These are phyloP conservation scores for Ommatoiulus sabulosus DNA, from an alignment of 2,888 invertebrate genomes.

Conservation along the genomic window DNA sequence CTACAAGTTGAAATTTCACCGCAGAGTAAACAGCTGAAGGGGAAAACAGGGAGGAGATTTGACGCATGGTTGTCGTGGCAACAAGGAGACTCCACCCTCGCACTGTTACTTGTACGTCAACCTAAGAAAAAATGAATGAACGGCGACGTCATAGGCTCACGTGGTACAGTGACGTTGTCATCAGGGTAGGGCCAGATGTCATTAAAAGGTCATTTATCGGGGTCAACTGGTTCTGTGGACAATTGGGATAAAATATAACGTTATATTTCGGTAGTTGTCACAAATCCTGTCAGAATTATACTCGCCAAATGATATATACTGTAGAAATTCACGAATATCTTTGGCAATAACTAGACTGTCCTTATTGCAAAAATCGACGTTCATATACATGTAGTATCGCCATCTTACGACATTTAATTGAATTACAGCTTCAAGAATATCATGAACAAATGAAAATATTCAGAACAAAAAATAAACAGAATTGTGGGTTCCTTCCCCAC, in stretches of 20 bases:
- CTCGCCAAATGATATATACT: neutral
- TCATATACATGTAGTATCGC: neutral
- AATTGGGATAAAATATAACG: neutral
- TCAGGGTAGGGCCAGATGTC: neutral
- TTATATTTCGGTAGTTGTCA: neutral
- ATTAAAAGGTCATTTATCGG: neutral
- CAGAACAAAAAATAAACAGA: neutral
- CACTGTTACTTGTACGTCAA: constrained; percentile 4
- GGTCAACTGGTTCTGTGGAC: neutral
- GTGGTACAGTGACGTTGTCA: neutral
- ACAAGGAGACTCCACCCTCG: constrained; percentile 13
- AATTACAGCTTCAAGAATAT: neutral
- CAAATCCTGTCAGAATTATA: neutral
- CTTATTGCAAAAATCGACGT: neutral
- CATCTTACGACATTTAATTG: neutral
- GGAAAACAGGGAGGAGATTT: constrained; percentile 1
- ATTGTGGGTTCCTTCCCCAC: neutral
- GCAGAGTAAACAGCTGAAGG: constrained; percentile 15
- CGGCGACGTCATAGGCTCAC: neutral
- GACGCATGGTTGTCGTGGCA: neutral
- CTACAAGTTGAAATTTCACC: neutral
- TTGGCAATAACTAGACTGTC: no score
- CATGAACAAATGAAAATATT: neutral
- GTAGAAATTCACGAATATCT: no score
- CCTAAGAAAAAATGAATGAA: constrained; percentile 30